Conservation (phyloP, 1,140 invertebrate genomes). For the Drosophila neocordata region DNA sequence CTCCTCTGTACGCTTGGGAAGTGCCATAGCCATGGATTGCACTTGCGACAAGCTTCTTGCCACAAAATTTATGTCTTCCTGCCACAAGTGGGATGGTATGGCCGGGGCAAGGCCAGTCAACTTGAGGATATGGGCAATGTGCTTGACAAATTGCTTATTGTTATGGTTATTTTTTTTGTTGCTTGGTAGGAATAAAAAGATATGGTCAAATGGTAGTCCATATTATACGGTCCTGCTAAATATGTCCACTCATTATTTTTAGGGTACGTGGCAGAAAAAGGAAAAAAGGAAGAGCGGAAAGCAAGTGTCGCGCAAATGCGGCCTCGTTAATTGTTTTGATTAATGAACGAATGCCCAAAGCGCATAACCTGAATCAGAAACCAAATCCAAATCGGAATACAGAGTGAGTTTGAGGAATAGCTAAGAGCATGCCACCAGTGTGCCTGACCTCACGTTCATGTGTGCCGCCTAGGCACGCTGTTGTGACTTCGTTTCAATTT, state of each 20-base stretch:
- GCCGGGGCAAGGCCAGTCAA: constrained; percentile 37
- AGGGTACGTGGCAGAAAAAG: constrained; percentile 62
- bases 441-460: constrained; percentile 68
- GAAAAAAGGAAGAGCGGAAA: constrained; percentile 45
- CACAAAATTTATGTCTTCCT: constrained; percentile 78
- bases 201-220: constrained; percentile 36
- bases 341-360: constrained; percentile 56
- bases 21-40: constrained; percentile 17
- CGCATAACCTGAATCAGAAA: constrained; percentile 9
- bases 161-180: constrained; percentile 74
- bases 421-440: neutral
- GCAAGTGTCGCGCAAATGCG: constrained; percentile 77
- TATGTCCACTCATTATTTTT: constrained; percentile 72
- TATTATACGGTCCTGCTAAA: constrained; percentile 60
- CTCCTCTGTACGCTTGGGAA: constrained; percentile 36
- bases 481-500: constrained; percentile 58
- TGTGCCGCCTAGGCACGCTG: constrained; percentile 23
- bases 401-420: neutral
- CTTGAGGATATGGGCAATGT: constrained; percentile 75
- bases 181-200: constrained; percentile 18
- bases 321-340: constrained; percentile 80
- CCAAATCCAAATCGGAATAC: neutral
- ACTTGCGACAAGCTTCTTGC: constrained; percentile 54
- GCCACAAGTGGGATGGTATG: constrained; percentile 70
- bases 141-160: constrained; percentile 80